phyloP scores from a whole-genome alignment of 1,140 invertebrate species.

The Drosophila hydei region DNA sequence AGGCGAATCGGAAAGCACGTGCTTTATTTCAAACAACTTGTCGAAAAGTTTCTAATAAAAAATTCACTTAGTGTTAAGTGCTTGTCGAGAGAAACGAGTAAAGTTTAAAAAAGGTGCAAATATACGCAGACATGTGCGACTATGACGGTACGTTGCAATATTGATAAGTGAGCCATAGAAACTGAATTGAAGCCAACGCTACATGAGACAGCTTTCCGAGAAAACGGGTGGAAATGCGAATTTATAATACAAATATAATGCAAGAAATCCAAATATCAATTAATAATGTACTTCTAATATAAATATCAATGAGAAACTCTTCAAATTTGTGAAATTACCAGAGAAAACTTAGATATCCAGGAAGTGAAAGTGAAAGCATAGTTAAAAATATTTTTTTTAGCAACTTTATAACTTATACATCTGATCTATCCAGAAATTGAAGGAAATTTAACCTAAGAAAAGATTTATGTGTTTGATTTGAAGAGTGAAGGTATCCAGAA shows the following conservation, averaged over 20 bases:
- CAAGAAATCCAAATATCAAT: too few relatives aligned
- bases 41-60: slow-evolving; percentile 9
- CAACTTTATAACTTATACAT: too few relatives aligned
- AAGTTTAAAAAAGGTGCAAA: neutral
- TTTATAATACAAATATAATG: neutral
- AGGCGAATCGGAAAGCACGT: slow-evolving; percentile 11
- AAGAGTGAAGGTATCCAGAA: too few relatives aligned
- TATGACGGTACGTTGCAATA: slow-evolving; percentile 37
- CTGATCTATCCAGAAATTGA: too few relatives aligned
- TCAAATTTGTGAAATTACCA: too few relatives aligned
- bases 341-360: too few relatives aligned
- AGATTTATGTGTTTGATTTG: too few relatives aligned
- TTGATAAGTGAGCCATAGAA: slow-evolving; percentile 26
- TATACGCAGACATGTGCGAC: slow-evolving; percentile 23
- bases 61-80: slow-evolving; percentile 16
- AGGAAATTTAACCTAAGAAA: too few relatives aligned
- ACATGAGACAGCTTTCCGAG: slow-evolving; percentile 1
- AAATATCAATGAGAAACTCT: too few relatives aligned
- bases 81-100: neutral
- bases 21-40: slow-evolving; percentile 26
- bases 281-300: too few relatives aligned
- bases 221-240: neutral
- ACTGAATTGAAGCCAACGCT: neutral
- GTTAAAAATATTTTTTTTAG: too few relatives aligned
- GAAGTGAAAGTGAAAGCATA: too few relatives aligned